phyloP scores from a whole-genome alignment of 2,888 invertebrate genomes.

The Leucophora obtusa region DNA sequence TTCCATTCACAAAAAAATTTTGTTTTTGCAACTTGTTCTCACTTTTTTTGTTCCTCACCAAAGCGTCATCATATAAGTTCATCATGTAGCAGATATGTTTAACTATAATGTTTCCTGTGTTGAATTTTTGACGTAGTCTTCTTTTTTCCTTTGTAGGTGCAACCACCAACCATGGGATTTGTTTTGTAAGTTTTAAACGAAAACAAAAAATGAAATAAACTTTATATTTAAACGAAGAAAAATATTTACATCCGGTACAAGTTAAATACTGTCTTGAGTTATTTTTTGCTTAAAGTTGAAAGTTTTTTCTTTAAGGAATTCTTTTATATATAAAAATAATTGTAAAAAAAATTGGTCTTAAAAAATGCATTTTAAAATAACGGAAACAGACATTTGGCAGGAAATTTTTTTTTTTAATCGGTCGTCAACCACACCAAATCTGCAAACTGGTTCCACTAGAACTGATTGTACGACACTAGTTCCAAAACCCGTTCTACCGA shows the following conservation, averaged over 20 bases:
- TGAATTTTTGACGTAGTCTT: conserved; percentile 45
- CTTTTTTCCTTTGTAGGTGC: conserved; percentile 33
- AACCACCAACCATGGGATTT: conserved; percentile 51
- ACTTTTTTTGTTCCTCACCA: conserved; percentile 28
- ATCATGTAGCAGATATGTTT: conserved; percentile 52
- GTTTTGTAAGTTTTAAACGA: conserved; percentile 45
- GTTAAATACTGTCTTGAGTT: conserved; percentile 19
- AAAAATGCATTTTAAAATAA: too few relatives aligned
- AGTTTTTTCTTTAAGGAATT: neutral
- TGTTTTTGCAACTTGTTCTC: conserved; percentile 16
- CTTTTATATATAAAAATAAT: neutral
- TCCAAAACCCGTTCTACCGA: too few relatives aligned
- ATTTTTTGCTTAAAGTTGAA: neutral
- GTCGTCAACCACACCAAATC: too few relatives aligned
- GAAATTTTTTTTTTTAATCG: too few relatives aligned
- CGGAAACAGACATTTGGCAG: too few relatives aligned
- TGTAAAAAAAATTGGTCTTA: too few relatives aligned
- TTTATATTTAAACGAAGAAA: conserved; percentile 49
- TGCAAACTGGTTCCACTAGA: too few relatives aligned
- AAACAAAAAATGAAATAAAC: conserved; percentile 24
- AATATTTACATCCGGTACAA: conserved; percentile 58
- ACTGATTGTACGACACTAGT: too few relatives aligned
- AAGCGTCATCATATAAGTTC: conserved; percentile 44
- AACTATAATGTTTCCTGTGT: conserved; percentile 58
- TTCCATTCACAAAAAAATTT: conserved; percentile 49